phyloP scores from a whole-genome alignment of 2,888 invertebrate genomes.

The Margaritifera margaritifera region DNA sequence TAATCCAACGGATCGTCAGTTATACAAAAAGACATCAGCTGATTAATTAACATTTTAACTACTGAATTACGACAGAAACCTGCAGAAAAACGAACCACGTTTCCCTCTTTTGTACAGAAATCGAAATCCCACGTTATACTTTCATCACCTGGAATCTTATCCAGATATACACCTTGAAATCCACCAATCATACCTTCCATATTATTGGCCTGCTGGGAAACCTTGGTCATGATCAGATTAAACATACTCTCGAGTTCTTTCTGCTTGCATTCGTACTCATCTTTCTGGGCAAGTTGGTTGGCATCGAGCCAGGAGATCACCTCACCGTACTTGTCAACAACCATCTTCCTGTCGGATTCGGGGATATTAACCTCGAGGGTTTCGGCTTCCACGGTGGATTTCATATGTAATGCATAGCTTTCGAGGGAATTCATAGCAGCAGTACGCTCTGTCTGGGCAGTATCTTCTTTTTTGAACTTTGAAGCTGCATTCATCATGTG shows the following conservation, averaged over 20 bases:
- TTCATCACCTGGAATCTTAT: too few species aligned
- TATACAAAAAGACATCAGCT: too few species aligned
- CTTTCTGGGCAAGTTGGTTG: constrained; percentile 87
- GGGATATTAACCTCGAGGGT: constrained; percentile 92
- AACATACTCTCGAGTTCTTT: constrained; percentile 93
- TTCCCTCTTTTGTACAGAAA: too few species aligned
- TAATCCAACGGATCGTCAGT: too few species aligned
- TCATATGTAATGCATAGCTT: constrained; percentile 92
- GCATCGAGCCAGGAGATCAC: constrained; percentile 74
- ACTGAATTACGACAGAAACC: too few species aligned
- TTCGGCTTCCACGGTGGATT: constrained; percentile 90
- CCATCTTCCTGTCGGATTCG: constrained; percentile 85
- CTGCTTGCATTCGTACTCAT: constrained; percentile 94
- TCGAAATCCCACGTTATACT: too few species aligned
- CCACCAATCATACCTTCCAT: too few species aligned
- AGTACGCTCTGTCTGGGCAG: constrained; percentile 78
- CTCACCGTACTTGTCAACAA: constrained; percentile 90
- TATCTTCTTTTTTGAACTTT: constrained; percentile 83
- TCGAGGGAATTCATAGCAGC: constrained; percentile 83
- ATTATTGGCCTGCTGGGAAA: constrained; percentile 88
- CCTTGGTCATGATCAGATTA: constrained; percentile 94
- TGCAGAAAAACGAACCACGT: too few species aligned
- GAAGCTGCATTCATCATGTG: too few species aligned
- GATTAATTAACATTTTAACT: too few species aligned
- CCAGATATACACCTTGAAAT: too few species aligned